These are phyloP conservation scores for Ganaspis sp. DNA, from an alignment of 1,140 invertebrate species.

Conservation along the genomic window DNA sequence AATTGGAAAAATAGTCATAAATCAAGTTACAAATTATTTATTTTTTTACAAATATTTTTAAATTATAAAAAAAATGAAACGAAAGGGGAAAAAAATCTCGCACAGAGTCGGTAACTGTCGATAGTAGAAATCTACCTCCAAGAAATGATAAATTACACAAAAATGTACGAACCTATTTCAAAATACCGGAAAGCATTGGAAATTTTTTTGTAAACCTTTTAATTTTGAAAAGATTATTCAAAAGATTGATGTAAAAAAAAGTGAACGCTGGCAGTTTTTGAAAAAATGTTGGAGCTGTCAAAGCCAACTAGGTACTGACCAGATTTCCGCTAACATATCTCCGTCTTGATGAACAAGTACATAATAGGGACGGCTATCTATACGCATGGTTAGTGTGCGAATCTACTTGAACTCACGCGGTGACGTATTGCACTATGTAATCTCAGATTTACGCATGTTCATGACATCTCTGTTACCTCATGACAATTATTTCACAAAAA, in stretches of 20 bases:
- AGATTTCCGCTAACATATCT: slow-evolving; percentile 55
- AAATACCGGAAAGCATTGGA: too few relatives aligned
- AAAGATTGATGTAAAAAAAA: background rate
- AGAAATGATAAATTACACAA: too few relatives aligned
- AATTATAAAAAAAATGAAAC: too few relatives aligned
- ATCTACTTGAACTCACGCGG: background rate
- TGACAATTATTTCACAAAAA: background rate
- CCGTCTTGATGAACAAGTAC: slow-evolving; percentile 26
- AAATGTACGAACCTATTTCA: too few relatives aligned
- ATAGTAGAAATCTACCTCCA: too few relatives aligned
- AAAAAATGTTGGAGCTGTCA: background rate
- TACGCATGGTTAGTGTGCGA: background rate
- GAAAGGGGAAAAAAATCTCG: too few relatives aligned
- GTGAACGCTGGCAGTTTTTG: background rate
- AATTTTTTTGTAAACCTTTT: too few relatives aligned
- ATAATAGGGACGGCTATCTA: slow-evolving; percentile 10
- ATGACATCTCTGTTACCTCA: slow-evolving; percentile 1
- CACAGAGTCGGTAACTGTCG: too few relatives aligned
- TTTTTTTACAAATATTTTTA: too few relatives aligned
- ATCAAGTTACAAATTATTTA: too few relatives aligned
- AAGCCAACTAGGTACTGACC: slow-evolving; percentile 42
- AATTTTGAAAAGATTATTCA: too few relatives aligned
- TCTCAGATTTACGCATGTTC: slow-evolving; percentile 3
- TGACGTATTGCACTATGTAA: background rate
- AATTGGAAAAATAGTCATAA: too few relatives aligned